These are phyloP conservation scores for Lagopus leucura DNA, from an alignment of 2,113 vertebrate species.

Conservation along the genomic window DNA sequence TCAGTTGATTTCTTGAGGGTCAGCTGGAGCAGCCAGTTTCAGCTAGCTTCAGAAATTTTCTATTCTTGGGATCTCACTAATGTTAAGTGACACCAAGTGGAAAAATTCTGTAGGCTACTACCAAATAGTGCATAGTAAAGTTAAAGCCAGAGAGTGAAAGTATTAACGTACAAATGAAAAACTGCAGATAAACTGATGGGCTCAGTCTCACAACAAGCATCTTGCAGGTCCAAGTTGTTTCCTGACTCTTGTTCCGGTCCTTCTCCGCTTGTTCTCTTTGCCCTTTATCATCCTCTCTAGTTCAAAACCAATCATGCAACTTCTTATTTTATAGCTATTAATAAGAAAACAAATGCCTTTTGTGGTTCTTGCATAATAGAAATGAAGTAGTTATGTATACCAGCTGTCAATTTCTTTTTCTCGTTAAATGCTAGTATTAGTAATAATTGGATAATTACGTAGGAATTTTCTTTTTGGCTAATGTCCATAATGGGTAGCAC, in stretches of 20 bases:
- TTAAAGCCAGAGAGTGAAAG: background rate
- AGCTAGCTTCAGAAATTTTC: background rate
- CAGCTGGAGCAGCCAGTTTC: background rate
- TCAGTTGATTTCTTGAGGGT: background rate
- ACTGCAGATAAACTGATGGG: background rate
- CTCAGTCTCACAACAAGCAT: background rate
- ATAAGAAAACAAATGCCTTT: background rate
- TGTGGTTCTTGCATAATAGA: background rate
- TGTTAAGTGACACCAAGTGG: background rate
- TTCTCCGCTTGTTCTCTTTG: background rate
- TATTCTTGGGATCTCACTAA: background rate
- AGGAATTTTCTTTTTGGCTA: conserved; percentile 21
- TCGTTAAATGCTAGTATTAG: conserved; percentile 18
- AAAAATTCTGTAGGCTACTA: background rate
- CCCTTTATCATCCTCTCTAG: background rate
- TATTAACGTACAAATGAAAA: background rate
- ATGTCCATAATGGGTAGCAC: background rate
- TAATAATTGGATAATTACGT: conserved; percentile 35
- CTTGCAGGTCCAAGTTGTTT: background rate
- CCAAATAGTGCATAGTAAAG: background rate
- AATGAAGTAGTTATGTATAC: background rate
- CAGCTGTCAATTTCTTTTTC: background rate
- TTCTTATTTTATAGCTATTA: background rate
- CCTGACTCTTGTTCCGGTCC: background rate
- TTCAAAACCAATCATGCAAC: background rate